Percentiles rank a stretch among this genome's conserved stretches.
Evolutionary conservation across 2,113 vertebrate genomes (phyloP).

Genomic region (rat (Rattus norvegicus)): DNA sequence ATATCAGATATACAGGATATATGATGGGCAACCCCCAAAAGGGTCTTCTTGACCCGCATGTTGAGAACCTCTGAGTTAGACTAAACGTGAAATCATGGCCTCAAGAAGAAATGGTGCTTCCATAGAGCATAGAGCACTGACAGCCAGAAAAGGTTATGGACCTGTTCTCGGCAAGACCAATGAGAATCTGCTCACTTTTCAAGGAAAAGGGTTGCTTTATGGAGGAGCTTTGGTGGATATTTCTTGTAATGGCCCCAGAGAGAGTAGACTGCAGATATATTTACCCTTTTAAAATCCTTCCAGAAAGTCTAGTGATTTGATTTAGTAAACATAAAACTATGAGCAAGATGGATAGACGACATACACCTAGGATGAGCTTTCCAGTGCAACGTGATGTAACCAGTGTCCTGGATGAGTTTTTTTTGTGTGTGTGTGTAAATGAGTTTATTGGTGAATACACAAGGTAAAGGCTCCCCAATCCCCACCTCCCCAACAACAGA

Average conservation of each 20-base stretch:
- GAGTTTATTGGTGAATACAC: conserved; percentile 80
- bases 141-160: neutral
- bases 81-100: fast-evolving
- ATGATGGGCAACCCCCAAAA: neutral
- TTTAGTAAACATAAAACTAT: too few relatives aligned
- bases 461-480: conserved; percentile 57
- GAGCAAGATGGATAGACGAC: neutral
- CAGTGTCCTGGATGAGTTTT: neutral
- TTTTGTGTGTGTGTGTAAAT: too few relatives aligned
- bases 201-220: neutral
- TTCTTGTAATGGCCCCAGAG: neutral
- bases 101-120: neutral
- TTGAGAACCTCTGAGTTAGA: neutral
- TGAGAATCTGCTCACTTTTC: fast-evolving
- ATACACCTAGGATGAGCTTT: neutral
- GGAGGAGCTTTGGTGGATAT: fast-evolving
- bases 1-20: neutral
- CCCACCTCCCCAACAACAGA: conserved; percentile 55
- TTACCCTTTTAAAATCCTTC: neutral
- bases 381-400: fast-evolving
- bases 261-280: neutral
- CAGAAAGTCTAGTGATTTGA: neutral
- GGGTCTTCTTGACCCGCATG: neutral
- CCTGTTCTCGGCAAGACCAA: neutral
- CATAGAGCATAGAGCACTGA: too few relatives aligned